phyloP scores from a whole-genome alignment of 2,113 vertebrate genomes.

The Pogonocichla stellata region DNA sequence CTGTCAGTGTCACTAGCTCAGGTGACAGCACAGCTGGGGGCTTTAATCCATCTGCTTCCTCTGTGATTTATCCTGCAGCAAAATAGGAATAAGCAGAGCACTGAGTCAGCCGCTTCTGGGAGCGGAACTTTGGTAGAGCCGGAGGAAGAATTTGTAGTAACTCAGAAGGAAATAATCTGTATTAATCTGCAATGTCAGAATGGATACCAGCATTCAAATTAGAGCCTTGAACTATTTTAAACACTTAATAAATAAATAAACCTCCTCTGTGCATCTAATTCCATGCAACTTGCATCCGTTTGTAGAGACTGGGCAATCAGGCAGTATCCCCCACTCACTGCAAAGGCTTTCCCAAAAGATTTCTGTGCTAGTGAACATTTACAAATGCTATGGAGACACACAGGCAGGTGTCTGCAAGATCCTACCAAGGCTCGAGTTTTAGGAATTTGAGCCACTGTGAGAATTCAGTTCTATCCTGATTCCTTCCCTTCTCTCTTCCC shows the following conservation, averaged over 20 bases:
- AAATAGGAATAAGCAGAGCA: not conserved
- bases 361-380: slow-evolving; percentile 4
- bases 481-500: not conserved
- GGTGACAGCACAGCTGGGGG: not conserved
- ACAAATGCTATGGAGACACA: not conserved
- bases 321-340: slow-evolving; percentile 26
- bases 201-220: not conserved
- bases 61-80: not conserved
- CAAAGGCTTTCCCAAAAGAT: slow-evolving; percentile 41
- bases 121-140: not conserved
- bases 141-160: not conserved
- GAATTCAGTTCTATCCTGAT: not conserved
- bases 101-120: not conserved
- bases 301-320: not conserved
- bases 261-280: not conserved
- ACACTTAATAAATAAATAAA: not conserved
- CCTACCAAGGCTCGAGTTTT: not conserved
- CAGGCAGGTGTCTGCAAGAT: slow-evolving; percentile 31
- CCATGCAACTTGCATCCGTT: slow-evolving; percentile 12
- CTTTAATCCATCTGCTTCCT: not conserved
- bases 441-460: not conserved
- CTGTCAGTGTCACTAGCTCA: not conserved
- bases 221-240: slow-evolving; percentile 26
- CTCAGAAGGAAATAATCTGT: not conserved
- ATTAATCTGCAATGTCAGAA: slow-evolving; percentile 39